These are phyloP conservation scores for Hystrix brachyura DNA, from an alignment of 2,113 vertebrate genomes.

Conservation along the genomic window DNA sequence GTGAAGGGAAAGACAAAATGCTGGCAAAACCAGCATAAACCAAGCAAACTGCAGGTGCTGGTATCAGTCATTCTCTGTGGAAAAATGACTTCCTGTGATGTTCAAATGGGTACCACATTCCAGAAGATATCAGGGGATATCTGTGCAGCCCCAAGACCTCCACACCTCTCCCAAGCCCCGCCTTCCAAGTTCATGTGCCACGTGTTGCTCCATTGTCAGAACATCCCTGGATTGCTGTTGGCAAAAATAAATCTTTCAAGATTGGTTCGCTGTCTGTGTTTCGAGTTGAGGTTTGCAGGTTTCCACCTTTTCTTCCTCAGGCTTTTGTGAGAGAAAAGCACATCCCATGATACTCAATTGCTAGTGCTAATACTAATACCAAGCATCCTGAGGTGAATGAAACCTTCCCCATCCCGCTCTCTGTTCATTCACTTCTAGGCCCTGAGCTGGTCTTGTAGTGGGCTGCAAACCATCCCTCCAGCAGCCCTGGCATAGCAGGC, in stretches of 20 bases:
- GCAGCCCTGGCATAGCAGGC: neutral
- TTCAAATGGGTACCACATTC: neutral
- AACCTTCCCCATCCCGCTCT: neutral
- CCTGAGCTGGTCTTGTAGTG: too few relatives aligned
- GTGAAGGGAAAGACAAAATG: neutral
- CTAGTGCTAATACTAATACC: neutral
- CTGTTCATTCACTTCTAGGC: neutral
- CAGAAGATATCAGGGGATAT: neutral
- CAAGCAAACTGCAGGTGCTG: neutral
- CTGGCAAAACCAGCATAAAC: neutral
- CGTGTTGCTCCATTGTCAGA: neutral
- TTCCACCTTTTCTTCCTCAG: neutral
- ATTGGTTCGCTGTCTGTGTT: neutral
- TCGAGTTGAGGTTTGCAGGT: neutral
- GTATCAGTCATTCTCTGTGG: neutral
- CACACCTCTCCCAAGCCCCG: accelerated
- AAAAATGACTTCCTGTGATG: neutral
- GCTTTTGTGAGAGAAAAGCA: slow-evolving; percentile 24
- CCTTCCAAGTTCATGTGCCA: neutral
- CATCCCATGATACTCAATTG: neutral
- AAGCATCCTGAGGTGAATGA: neutral
- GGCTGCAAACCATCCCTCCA: neutral
- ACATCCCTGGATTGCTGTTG: neutral
- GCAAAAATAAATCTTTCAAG: neutral
- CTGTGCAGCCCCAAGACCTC: neutral